Base-by-base conservation (phyloP, 2,797 vertebrate genomes). In the Sardinella longiceps region DNA sequence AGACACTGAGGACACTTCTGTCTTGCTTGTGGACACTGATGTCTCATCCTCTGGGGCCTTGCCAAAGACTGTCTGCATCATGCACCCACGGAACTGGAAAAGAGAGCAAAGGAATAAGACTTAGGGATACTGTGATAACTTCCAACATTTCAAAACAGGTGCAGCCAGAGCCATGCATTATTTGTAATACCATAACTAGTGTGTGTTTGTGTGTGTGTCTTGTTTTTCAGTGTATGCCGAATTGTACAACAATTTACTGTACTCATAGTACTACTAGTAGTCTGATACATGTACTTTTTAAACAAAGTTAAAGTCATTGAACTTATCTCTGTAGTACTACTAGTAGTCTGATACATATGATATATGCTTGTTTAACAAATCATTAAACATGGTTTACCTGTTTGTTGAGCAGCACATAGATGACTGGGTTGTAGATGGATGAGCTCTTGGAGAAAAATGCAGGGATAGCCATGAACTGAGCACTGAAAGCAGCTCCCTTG, bases 371-470 rank as follows among this genome's bases (percentile, higher is more conserved):
- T 48, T n/a, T n/a, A n/a, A n/a, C n/a, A n/a, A n/a, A n/a, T n/a
- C n/a, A n/a, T n/a, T n/a, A n/a, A 53, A 4, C 20, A 23, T 53
- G 51, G 53, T 37, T 85, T 90, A 97, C 96, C 95, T 97, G 96
- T 88, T 96, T 97, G 91, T 98, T 97, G 90, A 90, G 87, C 23
- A 88, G 83, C 81, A 90, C 86, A 45, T 90, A 90, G 51, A 90
- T 90, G 80, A 90, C 39, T 0, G 97, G 95, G 87, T 97, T 97
- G 88, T 95, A 97, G 89, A 97, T 53, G 0, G 96, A 94, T 63
- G 96, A 92, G 87, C 93, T 97, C 92, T 98, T 97, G 82, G 96
- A 95, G 92, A 97, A 97, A 93, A 97, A 97, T 87, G 95, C 93
- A 18, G 97, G 97, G 83, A 96, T 23, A 53, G 96, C 94, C 93